Evolutionary conservation across 2,797 vertebrate genomes (phyloP).

Genomic region (Enteromius thamalakanensis): DNA sequence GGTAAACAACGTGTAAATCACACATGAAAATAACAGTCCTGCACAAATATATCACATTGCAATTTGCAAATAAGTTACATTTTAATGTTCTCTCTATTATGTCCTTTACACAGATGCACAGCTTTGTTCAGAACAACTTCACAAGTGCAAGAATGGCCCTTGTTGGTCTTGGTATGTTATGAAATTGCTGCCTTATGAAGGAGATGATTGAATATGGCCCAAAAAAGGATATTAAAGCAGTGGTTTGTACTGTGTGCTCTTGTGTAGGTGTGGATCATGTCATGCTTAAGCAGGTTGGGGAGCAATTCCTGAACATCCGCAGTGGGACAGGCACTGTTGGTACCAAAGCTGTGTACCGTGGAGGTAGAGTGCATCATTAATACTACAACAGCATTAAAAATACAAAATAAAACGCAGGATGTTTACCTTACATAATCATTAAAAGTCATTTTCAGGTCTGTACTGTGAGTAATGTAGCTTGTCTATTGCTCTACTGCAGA

Average conservation of each 20-base stretch:
- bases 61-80: background rate
- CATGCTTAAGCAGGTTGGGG: slow-evolving; percentile 89
- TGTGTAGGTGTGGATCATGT: slow-evolving; percentile 86
- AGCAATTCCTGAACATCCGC: slow-evolving; percentile 95
- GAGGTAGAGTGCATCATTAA: slow-evolving; percentile 77
- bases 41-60: background rate
- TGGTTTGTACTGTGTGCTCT: background rate
- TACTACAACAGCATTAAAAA: background rate
- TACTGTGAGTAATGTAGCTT: background rate
- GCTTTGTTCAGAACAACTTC: slow-evolving; percentile 93
- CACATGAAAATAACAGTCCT: background rate
- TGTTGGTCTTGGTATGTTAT: slow-evolving; percentile 87
- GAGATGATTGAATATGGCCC: background rate
- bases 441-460: background rate
- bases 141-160: slow-evolving; percentile 95
- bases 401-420: background rate
- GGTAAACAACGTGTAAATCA: background rate
- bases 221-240: background rate
- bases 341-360: slow-evolving; percentile 83
- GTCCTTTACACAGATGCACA: slow-evolving; percentile 82
- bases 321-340: slow-evolving; percentile 84
- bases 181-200: background rate
- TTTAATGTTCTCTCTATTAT: background rate
- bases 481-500: background rate
- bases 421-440: background rate